A percentile compares a stretch with the other conserved stretches of the same genome.
Conservation (phyloP, 2,888 invertebrate genomes). For the Pollenia griseotomentosa region DNA sequence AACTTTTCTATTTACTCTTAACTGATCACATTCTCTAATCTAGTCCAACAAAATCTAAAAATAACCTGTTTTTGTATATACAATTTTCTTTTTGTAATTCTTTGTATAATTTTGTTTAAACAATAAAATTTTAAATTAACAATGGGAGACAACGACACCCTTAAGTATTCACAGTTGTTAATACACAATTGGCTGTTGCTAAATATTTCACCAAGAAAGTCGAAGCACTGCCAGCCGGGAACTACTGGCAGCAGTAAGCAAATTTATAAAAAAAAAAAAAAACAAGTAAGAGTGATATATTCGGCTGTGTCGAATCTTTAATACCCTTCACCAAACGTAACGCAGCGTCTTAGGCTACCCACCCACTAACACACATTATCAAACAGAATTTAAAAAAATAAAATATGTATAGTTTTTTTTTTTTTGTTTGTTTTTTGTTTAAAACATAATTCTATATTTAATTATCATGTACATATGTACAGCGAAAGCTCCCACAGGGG, state of each 20-base stretch:
- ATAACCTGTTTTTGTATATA: background rate
- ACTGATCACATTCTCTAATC: background rate
- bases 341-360: no score
- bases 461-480: no score
- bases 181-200: background rate
- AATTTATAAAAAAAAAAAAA: background rate
- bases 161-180: background rate
- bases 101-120: constrained; percentile 1
- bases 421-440: no score
- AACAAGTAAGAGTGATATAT: no score
- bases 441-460: no score
- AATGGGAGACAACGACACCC: background rate
- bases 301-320: no score
- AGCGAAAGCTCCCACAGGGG: no score
- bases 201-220: background rate
- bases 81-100: constrained; percentile 4
- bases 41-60: background rate
- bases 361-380: no score
- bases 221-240: background rate
- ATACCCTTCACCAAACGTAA: no score
- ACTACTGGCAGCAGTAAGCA: constrained; percentile 9
- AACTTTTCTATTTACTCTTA: background rate
- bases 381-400: no score
- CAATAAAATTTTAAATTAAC: background rate
- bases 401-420: no score